A percentile compares a stretch with the other conserved stretches of the same genome.
Conservation (phyloP, 2,888 invertebrate species). For the Rhorus exstirpatorius region DNA sequence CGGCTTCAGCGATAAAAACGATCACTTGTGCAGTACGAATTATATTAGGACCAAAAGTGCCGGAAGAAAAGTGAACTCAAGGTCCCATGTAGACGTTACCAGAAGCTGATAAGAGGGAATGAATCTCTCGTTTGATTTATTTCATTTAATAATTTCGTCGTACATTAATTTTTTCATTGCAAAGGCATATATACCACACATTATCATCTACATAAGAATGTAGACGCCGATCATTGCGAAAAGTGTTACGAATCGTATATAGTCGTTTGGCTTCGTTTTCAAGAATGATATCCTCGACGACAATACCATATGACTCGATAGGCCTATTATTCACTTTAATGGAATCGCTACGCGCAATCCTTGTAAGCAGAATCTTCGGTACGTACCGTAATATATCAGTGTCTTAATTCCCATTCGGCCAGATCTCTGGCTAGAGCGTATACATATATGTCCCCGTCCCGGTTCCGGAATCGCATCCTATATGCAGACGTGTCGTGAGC, state of each 20-base stretch:
- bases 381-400: background rate
- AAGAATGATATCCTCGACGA: constrained; percentile 22
- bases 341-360: constrained; percentile 58
- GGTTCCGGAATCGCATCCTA: constrained; percentile 31
- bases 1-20: too few relatives aligned
- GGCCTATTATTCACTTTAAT: constrained; percentile 69
- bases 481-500: background rate
- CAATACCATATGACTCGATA: constrained; percentile 38
- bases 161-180: too few relatives aligned
- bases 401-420: constrained; percentile 41
- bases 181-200: background rate
- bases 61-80: too few relatives aligned
- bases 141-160: too few relatives aligned
- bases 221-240: background rate
- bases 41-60: too few relatives aligned
- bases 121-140: too few relatives aligned
- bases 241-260: background rate
- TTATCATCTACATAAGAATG: background rate
- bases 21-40: too few relatives aligned
- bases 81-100: too few relatives aligned
- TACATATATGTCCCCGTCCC: constrained; percentile 20
- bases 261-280: constrained; percentile 9
- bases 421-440: constrained; percentile 23
- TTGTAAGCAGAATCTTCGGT: background rate
- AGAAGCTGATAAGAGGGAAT: too few relatives aligned